These are phyloP conservation scores for Ctenopoma multispine DNA, from an alignment of 2,797 vertebrate genomes.

Conservation along the genomic window DNA sequence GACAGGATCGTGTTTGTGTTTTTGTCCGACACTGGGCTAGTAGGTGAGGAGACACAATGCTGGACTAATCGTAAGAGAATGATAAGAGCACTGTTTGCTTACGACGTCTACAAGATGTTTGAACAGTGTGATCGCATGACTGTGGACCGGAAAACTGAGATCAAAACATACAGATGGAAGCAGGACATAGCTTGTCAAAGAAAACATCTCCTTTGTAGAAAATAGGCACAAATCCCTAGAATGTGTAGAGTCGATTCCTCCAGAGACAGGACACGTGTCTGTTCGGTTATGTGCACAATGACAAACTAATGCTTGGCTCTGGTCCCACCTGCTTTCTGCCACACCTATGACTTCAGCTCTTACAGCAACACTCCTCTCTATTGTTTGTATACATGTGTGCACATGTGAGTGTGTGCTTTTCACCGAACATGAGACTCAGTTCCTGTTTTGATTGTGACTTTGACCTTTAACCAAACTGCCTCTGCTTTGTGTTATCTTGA, in stretches of 20 bases:
- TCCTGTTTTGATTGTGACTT: slow-evolving; percentile 34
- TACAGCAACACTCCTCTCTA: neutral
- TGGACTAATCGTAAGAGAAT: neutral
- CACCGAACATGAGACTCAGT: slow-evolving; percentile 5
- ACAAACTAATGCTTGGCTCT: slow-evolving; percentile 59
- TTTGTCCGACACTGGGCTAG: neutral
- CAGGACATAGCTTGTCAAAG: slow-evolving; percentile 6
- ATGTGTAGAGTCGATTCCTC: slow-evolving; percentile 25
- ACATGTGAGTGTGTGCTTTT: slow-evolving; percentile 12
- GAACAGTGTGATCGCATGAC: neutral
- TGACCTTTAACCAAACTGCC: slow-evolving; percentile 31
- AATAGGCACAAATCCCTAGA: slow-evolving; percentile 1
- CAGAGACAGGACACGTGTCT: neutral
- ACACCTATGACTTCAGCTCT: slow-evolving; percentile 45
- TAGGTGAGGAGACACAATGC: neutral
- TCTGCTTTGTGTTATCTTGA: slow-evolving; percentile 9
- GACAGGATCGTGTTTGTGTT: neutral
- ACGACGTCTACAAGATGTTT: neutral
- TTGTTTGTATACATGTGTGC: slow-evolving; percentile 3
- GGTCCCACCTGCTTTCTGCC: slow-evolving; percentile 27
- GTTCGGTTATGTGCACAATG: slow-evolving; percentile 5
- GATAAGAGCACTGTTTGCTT: neutral
- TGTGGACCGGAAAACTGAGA: neutral
- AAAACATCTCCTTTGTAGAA: slow-evolving; percentile 38
- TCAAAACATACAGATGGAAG: slow-evolving; percentile 7